Evolutionary conservation across 2,113 vertebrate genomes (phyloP), one percentile per base, ranked within the genome.

Genomic region (Petaurus breviceps): DNA sequence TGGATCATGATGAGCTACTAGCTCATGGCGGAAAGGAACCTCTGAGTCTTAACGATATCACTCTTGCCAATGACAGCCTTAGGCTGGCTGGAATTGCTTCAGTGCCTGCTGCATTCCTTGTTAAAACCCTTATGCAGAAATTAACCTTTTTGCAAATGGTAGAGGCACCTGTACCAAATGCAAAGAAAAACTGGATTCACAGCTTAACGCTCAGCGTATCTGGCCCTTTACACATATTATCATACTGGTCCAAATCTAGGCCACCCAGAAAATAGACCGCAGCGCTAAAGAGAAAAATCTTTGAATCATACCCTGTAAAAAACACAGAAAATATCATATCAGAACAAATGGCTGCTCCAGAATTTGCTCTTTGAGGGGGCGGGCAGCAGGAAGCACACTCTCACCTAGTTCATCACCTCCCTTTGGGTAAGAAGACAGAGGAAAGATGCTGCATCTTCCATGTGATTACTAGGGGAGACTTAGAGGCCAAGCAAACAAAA

Each of bases 1-100:
- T 90, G 9, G 94, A 89, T 95, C 11, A 92, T 93, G 28, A 89
- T 95, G 57, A 95, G 94, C 94, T 94, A 52, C 22, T 57, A 93
- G n/a, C n/a, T n/a, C n/a, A n/a, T n/a, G n/a, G n/a, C n/a, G n/a
- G 6, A 43, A 77, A 5, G 68, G 2, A 77, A 77, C 16, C 16
- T 8, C 19, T 84, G n/a, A 43, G 43, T 43, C 68, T 84, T 43
- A 84, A 84, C 43, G 43, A 23, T 84, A 43, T 37, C n/a, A n/a
- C 37, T 84, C 68, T 84, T 43, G n/a, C 43, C 37, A 43, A 8
- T 43, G 22, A 22, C n/a, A 84, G 43, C 43, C 43, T 43, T 84
- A 43, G 8, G n/a, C n/a, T 84, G n/a, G 16, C n/a, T 43, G n/a
- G 37, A 43, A 23, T 43, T n/a, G 19, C 14, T 77, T 84, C n/a